phyloP scores from a whole-genome alignment of 1,140 invertebrate species.

The Saccostrea echinata region DNA sequence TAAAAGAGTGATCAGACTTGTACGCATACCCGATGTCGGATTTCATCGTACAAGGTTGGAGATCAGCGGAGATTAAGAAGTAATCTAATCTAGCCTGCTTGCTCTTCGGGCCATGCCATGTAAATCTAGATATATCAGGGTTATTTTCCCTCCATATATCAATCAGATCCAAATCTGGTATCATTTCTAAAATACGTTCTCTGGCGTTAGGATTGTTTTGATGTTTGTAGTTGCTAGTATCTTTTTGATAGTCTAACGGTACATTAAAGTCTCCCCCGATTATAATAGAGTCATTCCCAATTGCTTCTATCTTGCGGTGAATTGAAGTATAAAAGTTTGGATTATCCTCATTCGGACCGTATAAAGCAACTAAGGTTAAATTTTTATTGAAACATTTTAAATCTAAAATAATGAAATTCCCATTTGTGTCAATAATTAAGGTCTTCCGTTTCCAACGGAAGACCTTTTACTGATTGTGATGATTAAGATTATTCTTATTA shows the following conservation, averaged over 20 bases:
- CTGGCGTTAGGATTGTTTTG: conserved; percentile 23
- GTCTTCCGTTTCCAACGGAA: no score
- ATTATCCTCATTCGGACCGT: conserved; percentile 38
- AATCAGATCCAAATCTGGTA: neutral
- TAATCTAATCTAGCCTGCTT: no score
- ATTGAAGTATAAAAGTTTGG: no score
- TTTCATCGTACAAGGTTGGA: neutral
- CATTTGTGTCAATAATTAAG: no score
- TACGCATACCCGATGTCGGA: conserved; percentile 27
- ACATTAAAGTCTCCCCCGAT: conserved; percentile 39
- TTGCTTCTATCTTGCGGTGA: neutral
- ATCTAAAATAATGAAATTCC: no score
- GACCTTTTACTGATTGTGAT: no score
- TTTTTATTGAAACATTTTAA: neutral
- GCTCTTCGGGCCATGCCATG: no score
- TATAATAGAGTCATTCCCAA: conserved; percentile 12
- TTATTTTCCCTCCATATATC: conserved; percentile 44
- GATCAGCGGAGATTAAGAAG: no score
- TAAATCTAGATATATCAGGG: neutral
- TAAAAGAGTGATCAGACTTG: no score
- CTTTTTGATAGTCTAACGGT: neutral
- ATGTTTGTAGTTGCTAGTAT: neutral
- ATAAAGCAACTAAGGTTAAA: neutral
- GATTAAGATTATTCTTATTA: no score
- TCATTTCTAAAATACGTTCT: neutral